These are phyloP conservation scores for Sisyra terminalis DNA, from an alignment of 2,888 invertebrate genomes.

Conservation along the genomic window DNA sequence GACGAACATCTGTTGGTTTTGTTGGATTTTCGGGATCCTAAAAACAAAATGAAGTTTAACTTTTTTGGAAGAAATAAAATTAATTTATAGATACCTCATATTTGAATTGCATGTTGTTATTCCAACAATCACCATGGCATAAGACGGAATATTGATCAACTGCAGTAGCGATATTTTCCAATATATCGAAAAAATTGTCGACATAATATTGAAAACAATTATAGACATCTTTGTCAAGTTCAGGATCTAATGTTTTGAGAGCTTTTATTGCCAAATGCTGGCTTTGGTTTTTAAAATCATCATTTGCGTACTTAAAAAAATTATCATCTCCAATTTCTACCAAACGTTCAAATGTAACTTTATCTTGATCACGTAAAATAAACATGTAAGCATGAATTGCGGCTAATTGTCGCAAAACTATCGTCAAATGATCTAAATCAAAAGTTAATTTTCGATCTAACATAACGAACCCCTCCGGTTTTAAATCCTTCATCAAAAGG, in stretches of 20 bases:
- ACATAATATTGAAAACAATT: too few species aligned
- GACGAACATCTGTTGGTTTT: conserved; percentile 2
- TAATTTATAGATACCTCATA: too few species aligned
- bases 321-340: not conserved
- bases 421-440: conserved; percentile 3
- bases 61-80: too few species aligned
- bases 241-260: too few species aligned
- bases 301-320: not conserved
- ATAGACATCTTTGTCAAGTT: too few species aligned
- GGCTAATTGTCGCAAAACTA: conserved; percentile 2
- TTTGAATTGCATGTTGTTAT: too few species aligned
- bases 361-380: conserved; percentile 1
- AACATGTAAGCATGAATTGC: not conserved
- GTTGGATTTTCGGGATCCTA: not conserved
- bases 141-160: too few species aligned
- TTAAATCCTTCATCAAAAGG: conserved; percentile 3
- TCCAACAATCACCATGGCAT: too few species aligned
- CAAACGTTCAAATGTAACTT: not conserved
- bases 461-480: conserved; percentile 3
- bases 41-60: not conserved
- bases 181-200: too few species aligned
- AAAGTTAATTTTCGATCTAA: not conserved
- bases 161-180: too few species aligned
- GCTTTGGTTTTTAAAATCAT: too few species aligned
- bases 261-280: too few species aligned